Conservation (phyloP, 2,113 vertebrate genomes). For the Heterotilapia buettikoferi region DNA sequence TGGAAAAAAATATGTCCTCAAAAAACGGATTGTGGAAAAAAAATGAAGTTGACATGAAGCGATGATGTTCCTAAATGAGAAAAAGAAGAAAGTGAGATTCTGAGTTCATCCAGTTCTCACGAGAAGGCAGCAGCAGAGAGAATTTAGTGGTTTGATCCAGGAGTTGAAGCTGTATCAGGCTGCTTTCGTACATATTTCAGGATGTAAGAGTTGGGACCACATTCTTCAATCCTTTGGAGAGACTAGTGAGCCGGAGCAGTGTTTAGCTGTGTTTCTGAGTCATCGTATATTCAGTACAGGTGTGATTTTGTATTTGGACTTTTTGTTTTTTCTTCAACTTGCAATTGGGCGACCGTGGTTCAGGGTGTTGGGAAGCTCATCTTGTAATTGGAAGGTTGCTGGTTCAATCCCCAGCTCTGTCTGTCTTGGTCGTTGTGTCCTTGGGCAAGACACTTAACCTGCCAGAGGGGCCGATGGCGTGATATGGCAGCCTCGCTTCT, state of each 20-base stretch:
- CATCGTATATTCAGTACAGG: neutral
- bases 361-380: neutral
- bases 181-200: neutral
- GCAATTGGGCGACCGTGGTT: neutral
- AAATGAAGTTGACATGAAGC: neutral
- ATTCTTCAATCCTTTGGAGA: neutral
- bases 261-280: neutral
- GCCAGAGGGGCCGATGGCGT: neutral
- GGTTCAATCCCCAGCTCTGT: neutral
- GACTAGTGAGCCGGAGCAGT: neutral
- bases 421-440: neutral
- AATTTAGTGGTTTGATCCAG: neutral
- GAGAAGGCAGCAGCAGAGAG: neutral
- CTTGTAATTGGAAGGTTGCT: neutral
- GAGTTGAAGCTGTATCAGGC: neutral
- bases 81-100: neutral
- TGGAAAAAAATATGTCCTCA: neutral
- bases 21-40: rapidly evolving
- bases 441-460: neutral
- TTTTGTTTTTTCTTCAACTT: neutral
- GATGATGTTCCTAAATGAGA: neutral
- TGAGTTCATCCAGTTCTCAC: neutral
- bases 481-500: neutral
- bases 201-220: neutral
- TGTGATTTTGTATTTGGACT: neutral